These are phyloP conservation scores for Catostomus latipinnis DNA, from an alignment of 2,797 vertebrate species.

Conservation along the genomic window DNA sequence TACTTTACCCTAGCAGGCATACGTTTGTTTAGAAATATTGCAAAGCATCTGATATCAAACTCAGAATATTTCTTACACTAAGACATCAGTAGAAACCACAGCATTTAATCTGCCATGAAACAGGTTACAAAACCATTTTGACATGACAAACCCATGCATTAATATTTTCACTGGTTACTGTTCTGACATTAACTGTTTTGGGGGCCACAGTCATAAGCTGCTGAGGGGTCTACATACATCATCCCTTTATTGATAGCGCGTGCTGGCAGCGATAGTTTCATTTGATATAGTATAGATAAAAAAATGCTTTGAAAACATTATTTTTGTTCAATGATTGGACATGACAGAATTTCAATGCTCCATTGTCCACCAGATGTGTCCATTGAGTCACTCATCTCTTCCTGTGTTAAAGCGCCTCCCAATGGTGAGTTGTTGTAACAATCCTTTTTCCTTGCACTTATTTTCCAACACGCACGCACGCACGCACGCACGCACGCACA, in stretches of 20 bases:
- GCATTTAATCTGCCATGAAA: constrained; percentile 75
- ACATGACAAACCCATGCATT: constrained; percentile 80
- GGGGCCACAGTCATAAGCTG: constrained; percentile 69
- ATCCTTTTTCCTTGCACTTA: constrained; percentile 48
- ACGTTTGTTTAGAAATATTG: constrained; percentile 77
- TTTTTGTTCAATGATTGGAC: constrained; percentile 39
- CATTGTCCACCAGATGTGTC: constrained; percentile 45
- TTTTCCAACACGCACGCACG: background rate
- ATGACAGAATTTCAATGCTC: constrained; percentile 49
- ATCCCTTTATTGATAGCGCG: constrained; percentile 66
- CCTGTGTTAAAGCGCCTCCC: constrained; percentile 78
- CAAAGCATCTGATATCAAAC: constrained; percentile 80
- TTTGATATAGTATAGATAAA: constrained; percentile 30
- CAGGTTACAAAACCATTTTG: constrained; percentile 71
- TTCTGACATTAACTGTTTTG: constrained; percentile 68
- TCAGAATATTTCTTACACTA: constrained; percentile 69
- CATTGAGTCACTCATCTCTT: constrained; percentile 53
- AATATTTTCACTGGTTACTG: constrained; percentile 73
- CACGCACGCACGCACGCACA: too few relatives aligned
- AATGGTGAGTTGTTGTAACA: constrained; percentile 73
- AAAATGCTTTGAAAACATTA: constrained; percentile 18
- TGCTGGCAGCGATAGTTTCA: constrained; percentile 53
- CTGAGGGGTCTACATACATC: constrained; percentile 62
- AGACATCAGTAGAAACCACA: constrained; percentile 69
- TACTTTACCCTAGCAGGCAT: constrained; percentile 72